phyloP scores from a whole-genome alignment of 2,113 vertebrate genomes.

The Psilopogon haemacephalus region DNA sequence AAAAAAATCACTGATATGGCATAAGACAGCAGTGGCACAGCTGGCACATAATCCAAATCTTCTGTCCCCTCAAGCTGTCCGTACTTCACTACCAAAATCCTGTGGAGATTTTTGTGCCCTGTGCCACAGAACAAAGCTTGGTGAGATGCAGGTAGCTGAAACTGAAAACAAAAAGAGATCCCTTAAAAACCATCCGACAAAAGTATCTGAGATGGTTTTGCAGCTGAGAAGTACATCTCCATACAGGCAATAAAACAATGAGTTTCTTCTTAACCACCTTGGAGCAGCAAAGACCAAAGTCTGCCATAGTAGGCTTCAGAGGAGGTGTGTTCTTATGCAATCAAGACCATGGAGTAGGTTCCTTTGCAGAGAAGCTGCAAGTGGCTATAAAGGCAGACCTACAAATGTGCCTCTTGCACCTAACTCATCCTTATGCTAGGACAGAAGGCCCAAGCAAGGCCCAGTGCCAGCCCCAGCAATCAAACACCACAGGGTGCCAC shows the following conservation, averaged over 20 bases:
- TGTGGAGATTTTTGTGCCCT: not conserved
- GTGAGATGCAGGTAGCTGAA: not conserved
- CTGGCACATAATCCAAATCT: not conserved
- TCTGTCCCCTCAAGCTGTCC: not conserved
- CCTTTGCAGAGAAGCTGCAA: not conserved
- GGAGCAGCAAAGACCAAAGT: not conserved
- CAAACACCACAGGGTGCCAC: not conserved
- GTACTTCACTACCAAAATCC: not conserved
- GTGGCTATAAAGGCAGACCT: not conserved
- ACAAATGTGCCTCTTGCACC: not conserved
- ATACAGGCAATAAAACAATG: not conserved
- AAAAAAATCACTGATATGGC: not conserved
- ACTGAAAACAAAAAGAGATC: not conserved
- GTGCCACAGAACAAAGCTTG: not conserved
- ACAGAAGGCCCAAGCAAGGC: not conserved
- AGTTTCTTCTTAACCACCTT: not conserved
- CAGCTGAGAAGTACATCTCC: not conserved
- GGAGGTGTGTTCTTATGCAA: fast-evolving
- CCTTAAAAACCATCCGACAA: not conserved
- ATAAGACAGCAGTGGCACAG: not conserved
- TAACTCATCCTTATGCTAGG: not conserved
- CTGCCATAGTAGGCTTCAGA: not conserved
- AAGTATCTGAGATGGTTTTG: not conserved
- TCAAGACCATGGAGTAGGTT: not conserved
- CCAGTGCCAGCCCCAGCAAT: not conserved